These are phyloP conservation scores for Heliothis peltigera DNA, from an alignment of 2,888 invertebrate species.

Conservation along the genomic window DNA sequence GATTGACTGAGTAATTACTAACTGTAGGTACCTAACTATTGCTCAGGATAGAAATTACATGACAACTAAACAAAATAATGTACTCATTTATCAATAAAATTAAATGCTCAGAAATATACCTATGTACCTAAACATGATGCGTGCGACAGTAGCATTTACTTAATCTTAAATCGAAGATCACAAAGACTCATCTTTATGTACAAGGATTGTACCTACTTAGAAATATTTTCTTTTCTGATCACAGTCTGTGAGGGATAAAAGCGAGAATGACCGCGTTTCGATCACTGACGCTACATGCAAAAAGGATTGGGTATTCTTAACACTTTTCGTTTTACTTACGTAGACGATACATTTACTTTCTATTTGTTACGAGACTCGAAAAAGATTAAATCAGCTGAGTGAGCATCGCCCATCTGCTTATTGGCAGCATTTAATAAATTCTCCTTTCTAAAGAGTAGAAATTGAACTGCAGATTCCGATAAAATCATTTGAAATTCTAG, in stretches of 20 bases:
- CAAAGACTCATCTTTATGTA: no score
- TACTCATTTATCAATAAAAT: no score
- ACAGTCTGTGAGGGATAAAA: neutral
- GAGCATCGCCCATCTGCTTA: slow-evolving; percentile 4
- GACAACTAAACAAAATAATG: neutral
- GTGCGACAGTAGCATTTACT: no score
- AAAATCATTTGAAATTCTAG: slow-evolving; percentile 1
- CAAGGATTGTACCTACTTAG: neutral
- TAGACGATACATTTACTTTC: neutral
- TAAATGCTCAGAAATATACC: no score
- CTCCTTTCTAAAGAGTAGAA: neutral
- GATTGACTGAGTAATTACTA: no score
- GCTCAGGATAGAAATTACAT: neutral
- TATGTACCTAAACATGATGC: no score
- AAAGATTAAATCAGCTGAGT: slow-evolving; percentile 12
- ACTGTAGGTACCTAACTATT: no score
- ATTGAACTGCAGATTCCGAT: slow-evolving; percentile 2
- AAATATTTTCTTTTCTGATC: neutral
- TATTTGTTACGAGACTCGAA: slow-evolving; percentile 9
- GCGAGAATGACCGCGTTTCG: neutral
- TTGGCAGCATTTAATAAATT: slow-evolving; percentile 12
- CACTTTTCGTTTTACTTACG: neutral
- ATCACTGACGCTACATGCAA: neutral
- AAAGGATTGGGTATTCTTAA: slow-evolving; percentile 1
- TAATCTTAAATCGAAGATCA: no score